Base-by-base conservation (phyloP, 2,888 invertebrate species). In the Hyppa rectilinea region DNA sequence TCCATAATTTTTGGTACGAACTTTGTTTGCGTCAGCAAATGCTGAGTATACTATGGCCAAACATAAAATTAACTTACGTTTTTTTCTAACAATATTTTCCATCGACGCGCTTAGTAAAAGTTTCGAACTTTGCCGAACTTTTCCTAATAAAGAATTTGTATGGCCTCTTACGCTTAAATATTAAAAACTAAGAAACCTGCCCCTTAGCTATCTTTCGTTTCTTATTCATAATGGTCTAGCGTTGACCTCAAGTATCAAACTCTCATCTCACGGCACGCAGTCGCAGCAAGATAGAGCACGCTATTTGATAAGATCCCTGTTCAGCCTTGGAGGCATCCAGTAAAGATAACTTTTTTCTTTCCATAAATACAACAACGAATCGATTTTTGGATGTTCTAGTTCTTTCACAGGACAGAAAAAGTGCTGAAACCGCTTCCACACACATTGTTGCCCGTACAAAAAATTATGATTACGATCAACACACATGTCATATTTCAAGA, bases 401-500 rank as follows among this genome's bases (percentile, higher is more conserved):
- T n/a, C 17, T 43, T 2, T 55, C 5, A 55, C 31, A 31, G 36
- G 14, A 40, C 56, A 47, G 3, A 9, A 65, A 43, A 43, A 36
- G 0, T 31, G 10, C 29, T 29, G 14, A 26, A 36, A 38, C 23
- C 34, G 23, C 31, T 29, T 52, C 17, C 1, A 65, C 65, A 4
- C 53, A 58, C 53, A 78, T 65, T 52, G 31, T 60, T 58, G 12
- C 56, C 52, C 53, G 62, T 59, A 58, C 56, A 73, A 43, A 23
- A 14, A 26, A 34, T 10, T 29, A 47, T 61, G 56, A 79, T 65
- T 62, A 49, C 26, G 10, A 75, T 52, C 69, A 52, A 52, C 63
- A 68, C 60, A 45, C 63, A 75, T 40, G 75, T 75, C 29, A 45
- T 68, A 75, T 40, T 80, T 75, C 29, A 55, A 67, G 68, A 40